Evolutionary conservation across 2,797 vertebrate species (phyloP).

Genomic region (Mycteria americana): DNA sequence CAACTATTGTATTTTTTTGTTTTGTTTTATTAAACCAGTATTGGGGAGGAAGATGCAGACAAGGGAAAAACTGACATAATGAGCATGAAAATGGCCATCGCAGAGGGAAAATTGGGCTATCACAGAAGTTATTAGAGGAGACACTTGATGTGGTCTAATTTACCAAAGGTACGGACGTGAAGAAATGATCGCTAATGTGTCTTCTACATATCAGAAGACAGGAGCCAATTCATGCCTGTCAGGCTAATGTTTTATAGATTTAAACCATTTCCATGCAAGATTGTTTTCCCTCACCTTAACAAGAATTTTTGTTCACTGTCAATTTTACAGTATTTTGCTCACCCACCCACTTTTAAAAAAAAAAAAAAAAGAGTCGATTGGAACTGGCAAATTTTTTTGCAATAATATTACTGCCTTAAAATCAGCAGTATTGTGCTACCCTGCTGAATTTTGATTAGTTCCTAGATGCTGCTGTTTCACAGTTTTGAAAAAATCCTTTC

Average conservation of each 20-base stretch:
- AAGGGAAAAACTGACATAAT: not conserved
- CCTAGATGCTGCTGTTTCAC: not conserved
- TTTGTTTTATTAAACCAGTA: not conserved
- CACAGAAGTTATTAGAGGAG: slow-evolving; percentile 34
- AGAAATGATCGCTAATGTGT: slow-evolving; percentile 32
- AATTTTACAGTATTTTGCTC: not conserved
- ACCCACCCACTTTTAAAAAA: not conserved
- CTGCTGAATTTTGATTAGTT: not conserved
- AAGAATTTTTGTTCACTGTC: not conserved
- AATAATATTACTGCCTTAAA: slow-evolving; percentile 19
- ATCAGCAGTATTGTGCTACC: not conserved
- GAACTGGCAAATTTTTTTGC: not conserved
- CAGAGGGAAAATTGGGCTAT: slow-evolving; percentile 15
- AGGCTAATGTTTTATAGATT: slow-evolving; percentile 22
- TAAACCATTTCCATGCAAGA: slow-evolving; percentile 12
- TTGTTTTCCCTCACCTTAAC: not conserved
- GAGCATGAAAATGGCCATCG: slow-evolving; percentile 1
- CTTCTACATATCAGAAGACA: slow-evolving; percentile 32
- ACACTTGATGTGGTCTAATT: slow-evolving; percentile 52
- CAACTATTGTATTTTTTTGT: not conserved
- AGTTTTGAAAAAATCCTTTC: not conserved
- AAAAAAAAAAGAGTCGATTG: not conserved
- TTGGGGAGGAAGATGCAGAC: not conserved
- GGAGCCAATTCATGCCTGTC: slow-evolving; percentile 58
- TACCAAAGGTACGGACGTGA: slow-evolving; percentile 1